phyloP scores from a whole-genome alignment of 1,140 invertebrate species.

The Hestina assimilis region DNA sequence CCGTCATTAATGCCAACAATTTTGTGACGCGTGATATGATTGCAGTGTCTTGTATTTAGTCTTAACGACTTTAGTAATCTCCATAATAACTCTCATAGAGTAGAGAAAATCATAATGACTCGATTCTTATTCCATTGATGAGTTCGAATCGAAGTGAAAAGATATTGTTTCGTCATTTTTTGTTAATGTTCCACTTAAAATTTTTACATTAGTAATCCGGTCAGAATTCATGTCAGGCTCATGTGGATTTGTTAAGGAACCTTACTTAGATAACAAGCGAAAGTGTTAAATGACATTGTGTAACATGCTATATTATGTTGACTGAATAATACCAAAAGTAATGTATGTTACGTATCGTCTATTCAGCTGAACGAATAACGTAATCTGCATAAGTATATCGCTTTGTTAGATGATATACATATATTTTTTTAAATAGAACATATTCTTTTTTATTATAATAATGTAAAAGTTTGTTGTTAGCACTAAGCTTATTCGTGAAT shows the following conservation, averaged over 20 bases:
- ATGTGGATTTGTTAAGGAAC: constrained; percentile 31
- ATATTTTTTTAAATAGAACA: no score
- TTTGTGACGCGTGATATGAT: constrained; percentile 35
- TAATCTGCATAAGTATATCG: constrained; percentile 30
- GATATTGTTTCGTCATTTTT: not conserved
- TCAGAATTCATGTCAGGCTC: constrained; percentile 23
- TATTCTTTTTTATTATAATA: no score
- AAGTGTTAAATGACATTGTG: constrained; percentile 50
- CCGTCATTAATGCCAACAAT: not conserved
- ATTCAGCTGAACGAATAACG: constrained; percentile 40
- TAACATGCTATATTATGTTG: constrained; percentile 36
- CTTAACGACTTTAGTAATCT: constrained; percentile 35
- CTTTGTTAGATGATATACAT: constrained; percentile 42
- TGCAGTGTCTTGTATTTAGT: constrained; percentile 40
- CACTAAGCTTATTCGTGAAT: constrained; percentile 2
- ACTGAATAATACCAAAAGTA: constrained; percentile 55
- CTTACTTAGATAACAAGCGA: constrained; percentile 60
- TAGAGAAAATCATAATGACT: not conserved
- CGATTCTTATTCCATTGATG: not conserved
- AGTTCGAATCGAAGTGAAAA: not conserved
- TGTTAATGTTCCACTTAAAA: constrained; percentile 8
- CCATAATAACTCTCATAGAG: constrained; percentile 42
- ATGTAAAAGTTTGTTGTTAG: not conserved
- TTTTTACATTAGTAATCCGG: constrained; percentile 30
- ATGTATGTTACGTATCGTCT: constrained; percentile 32